Evolutionary conservation across 2,888 invertebrate genomes (phyloP).

Genomic region (Microctonus aethiopoides): DNA sequence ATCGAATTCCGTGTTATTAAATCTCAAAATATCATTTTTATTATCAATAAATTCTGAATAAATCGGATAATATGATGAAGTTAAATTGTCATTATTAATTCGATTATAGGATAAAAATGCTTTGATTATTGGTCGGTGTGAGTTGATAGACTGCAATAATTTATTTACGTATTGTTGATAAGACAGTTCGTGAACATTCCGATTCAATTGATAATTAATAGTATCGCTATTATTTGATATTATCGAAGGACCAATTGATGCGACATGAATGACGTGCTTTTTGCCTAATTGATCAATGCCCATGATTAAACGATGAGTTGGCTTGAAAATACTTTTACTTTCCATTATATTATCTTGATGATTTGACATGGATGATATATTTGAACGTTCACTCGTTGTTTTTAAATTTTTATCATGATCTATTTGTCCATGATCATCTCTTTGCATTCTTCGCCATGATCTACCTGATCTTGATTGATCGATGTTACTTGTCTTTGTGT

Average conservation of each 20-base stretch:
- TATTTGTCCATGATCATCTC: constrained; percentile 21
- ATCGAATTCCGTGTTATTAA: not conserved
- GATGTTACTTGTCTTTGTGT: not conserved
- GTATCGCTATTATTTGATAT: not conserved
- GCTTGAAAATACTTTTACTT: not conserved
- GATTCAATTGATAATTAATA: not conserved
- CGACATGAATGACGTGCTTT: constrained; percentile 55
- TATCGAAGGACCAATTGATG: constrained; percentile 38
- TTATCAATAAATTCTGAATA: constrained; percentile 3
- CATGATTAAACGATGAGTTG: constrained; percentile 49
- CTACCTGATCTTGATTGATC: constrained; percentile 11
- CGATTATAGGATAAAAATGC: constrained; percentile 37
- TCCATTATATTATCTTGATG: constrained; percentile 16
- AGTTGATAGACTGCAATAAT: constrained; percentile 49
- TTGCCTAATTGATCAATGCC: constrained; percentile 53
- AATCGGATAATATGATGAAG: not conserved
- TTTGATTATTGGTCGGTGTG: constrained; percentile 49
- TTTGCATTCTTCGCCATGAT: constrained; percentile 9
- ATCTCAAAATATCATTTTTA: not conserved
- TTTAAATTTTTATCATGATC: constrained; percentile 11
- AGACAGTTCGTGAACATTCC: not conserved
- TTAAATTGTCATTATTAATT: not conserved
- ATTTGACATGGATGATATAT: constrained; percentile 8
- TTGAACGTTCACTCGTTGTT: not conserved
- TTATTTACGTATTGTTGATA: constrained; percentile 43